A percentile compares a stretch with the other conserved stretches of the same genome.
These are phyloP conservation scores for Vanessa atalanta DNA, from an alignment of 1,140 invertebrate species.

Conservation along the genomic window DNA sequence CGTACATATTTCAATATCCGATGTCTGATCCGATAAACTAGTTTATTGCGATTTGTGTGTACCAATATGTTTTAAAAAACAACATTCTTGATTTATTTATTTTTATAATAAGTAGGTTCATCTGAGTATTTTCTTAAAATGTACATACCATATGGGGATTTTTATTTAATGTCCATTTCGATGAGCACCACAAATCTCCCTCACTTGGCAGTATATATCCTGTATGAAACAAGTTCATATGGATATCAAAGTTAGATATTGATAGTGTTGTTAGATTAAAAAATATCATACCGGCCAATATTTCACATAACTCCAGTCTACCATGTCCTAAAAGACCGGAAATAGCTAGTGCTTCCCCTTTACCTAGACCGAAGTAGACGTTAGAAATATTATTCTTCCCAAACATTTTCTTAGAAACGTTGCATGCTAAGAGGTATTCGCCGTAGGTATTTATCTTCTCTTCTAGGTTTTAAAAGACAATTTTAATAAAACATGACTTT, in stretches of 20 bases:
- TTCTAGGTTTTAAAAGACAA: conserved; percentile 30
- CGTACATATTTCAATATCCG: too few relatives aligned
- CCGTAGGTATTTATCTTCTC: conserved; percentile 52
- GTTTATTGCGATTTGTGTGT: too few relatives aligned
- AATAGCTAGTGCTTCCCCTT: conserved; percentile 54
- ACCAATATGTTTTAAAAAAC: too few relatives aligned
- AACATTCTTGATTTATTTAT: too few relatives aligned
- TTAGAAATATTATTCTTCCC: conserved; percentile 44
- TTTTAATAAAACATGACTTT: background rate
- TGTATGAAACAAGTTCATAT: conserved; percentile 7
- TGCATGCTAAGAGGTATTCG: conserved; percentile 53
- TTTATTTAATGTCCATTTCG: conserved; percentile 48
- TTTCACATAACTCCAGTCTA: conserved; percentile 50
- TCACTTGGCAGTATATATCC: conserved; percentile 48
- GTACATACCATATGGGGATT: conserved; percentile 51
- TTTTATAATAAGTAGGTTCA: too few relatives aligned
- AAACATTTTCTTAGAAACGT: conserved; percentile 39
- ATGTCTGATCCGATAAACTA: too few relatives aligned
- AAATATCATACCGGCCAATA: conserved; percentile 45
- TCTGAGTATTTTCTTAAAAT: background rate
- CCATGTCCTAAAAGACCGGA: conserved; percentile 56
- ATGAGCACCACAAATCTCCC: conserved; percentile 53
- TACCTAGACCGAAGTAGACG: conserved; percentile 51
- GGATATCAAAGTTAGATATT: too few relatives aligned
- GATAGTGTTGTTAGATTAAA: background rate